These are phyloP conservation scores for Polydrusus pterygomalis DNA, from an alignment of 2,888 invertebrate genomes.

Conservation along the genomic window DNA sequence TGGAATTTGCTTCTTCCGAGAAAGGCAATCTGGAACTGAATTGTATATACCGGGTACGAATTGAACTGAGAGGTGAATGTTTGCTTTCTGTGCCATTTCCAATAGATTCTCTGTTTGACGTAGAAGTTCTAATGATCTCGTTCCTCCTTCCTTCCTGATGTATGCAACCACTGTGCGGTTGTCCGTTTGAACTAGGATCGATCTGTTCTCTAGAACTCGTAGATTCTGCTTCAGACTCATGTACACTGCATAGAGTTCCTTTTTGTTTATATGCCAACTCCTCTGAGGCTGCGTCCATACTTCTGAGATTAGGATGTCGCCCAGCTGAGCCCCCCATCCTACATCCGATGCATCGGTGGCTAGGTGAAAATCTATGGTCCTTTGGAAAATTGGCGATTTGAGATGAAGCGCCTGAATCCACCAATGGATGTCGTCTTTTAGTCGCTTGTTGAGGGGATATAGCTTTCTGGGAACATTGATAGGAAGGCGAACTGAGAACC, in stretches of 20 bases:
- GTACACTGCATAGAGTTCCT: constrained; percentile 37
- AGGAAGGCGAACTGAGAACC: constrained; percentile 16
- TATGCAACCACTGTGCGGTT: constrained; percentile 48
- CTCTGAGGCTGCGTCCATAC: constrained; percentile 25
- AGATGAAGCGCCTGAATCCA: constrained; percentile 24
- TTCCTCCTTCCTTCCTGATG: constrained; percentile 35
- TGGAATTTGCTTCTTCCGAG: constrained; percentile 37
- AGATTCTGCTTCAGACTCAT: background rate
- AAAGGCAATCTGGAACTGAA: constrained; percentile 52
- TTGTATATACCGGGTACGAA: constrained; percentile 54
- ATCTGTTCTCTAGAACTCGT: constrained; percentile 6
- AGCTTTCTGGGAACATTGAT: constrained; percentile 3
- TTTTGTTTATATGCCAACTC: constrained; percentile 46
- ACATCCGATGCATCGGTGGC: constrained; percentile 35
- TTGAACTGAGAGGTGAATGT: constrained; percentile 17
- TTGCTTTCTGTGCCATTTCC: constrained; percentile 3
- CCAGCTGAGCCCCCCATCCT: constrained; percentile 50
- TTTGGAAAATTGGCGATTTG: constrained; percentile 17
- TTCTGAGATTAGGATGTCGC: constrained; percentile 14
- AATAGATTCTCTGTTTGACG: constrained; percentile 5
- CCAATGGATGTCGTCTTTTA: constrained; percentile 33
- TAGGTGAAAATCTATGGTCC: background rate
- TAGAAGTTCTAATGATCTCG: constrained; percentile 18
- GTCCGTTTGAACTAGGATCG: constrained; percentile 47
- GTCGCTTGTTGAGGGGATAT: constrained; percentile 23